Conservation (phyloP, 2,888 invertebrate genomes). For the Diloba caeruleocephala region DNA sequence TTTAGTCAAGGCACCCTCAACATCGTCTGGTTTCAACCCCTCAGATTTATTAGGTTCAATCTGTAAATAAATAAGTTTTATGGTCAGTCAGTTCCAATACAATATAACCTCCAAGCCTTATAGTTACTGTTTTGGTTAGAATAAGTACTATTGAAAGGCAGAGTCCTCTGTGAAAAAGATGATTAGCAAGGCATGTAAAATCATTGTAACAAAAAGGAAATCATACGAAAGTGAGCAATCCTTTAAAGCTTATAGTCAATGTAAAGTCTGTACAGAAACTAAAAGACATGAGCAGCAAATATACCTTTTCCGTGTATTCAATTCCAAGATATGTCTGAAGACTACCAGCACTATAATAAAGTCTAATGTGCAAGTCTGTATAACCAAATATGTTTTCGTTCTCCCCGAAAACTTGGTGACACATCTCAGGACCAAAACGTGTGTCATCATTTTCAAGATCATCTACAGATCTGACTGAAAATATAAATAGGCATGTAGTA, state of each 20-base stretch:
- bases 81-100: not conserved
- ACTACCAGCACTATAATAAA: conserved; percentile 95
- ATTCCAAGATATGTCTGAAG: conserved; percentile 94
- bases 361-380: conserved; percentile 93
- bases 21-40: conserved; percentile 92
- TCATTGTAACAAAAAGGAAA: too few relatives aligned
- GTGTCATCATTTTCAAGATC: conserved; percentile 91
- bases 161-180: too few relatives aligned
- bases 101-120: conserved; percentile 24
- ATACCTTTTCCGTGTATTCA: conserved; percentile 91
- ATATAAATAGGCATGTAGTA: not conserved
- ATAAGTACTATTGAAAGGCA: too few relatives aligned
- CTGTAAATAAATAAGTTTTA: conserved; percentile 56
- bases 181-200: too few relatives aligned
- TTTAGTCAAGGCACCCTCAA: conserved; percentile 91
- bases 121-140: too few relatives aligned
- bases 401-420: conserved; percentile 97
- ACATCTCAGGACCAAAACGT: conserved; percentile 95
- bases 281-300: too few relatives aligned
- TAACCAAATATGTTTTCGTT: conserved; percentile 98
- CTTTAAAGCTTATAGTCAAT: not conserved
- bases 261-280: not conserved
- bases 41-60: conserved; percentile 89
- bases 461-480: conserved; percentile 88
- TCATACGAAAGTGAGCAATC: too few relatives aligned